Conservation (phyloP, 2,113 vertebrate genomes). For the Fulica atra region DNA sequence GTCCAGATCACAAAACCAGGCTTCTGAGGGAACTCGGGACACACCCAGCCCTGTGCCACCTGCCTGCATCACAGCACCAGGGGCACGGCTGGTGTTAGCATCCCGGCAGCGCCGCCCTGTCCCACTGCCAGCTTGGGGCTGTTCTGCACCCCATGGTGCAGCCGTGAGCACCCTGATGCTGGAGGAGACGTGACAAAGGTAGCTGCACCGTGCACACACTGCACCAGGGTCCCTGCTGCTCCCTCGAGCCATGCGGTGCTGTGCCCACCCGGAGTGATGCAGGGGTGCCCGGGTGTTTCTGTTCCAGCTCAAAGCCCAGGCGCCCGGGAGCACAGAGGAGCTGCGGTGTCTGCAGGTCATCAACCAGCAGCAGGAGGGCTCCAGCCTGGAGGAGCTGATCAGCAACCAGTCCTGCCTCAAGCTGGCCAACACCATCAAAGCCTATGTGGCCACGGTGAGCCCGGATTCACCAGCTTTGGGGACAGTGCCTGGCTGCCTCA, state of each 20-base stretch:
- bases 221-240: fast-evolving
- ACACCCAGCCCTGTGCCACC: background rate
- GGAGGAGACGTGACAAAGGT: background rate
- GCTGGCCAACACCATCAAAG: conserved; percentile 84
- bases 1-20: background rate
- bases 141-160: too few relatives aligned
- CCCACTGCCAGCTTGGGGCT: background rate
- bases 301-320: conserved; percentile 72
- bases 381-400: conserved; percentile 80
- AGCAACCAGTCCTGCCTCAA: conserved; percentile 83
- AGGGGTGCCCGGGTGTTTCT: background rate
- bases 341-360: conserved; percentile 83
- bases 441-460: conserved; percentile 84
- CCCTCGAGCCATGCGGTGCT: fast-evolving
- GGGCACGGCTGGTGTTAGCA: fast-evolving
- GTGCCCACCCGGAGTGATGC: fast-evolving
- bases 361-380: conserved; percentile 74
- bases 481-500: background rate
- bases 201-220: background rate
- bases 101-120: background rate
- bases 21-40: background rate
- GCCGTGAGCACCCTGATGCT: background rate
- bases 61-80: background rate
- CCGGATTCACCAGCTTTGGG: fast-evolving
- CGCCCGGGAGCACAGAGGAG: conserved; percentile 80